phyloP scores from a whole-genome alignment of 2,888 invertebrate species.

The Mantis religiosa region DNA sequence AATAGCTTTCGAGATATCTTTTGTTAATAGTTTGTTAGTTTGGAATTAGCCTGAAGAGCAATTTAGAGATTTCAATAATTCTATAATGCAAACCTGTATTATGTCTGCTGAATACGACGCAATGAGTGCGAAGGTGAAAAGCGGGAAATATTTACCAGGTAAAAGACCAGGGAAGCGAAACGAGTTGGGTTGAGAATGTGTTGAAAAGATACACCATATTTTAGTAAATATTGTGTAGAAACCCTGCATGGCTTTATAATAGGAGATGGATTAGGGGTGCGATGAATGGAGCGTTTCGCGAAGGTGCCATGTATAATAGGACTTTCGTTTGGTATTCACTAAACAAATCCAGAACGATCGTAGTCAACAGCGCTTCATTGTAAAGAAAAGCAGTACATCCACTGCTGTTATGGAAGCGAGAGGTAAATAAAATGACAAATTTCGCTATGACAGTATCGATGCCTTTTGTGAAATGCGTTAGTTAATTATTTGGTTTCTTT shows the following conservation, averaged over 20 bases:
- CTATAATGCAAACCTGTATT: background rate
- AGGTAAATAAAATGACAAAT: background rate
- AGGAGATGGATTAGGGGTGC: background rate
- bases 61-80: background rate
- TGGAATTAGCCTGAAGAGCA: background rate
- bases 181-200: background rate
- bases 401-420: background rate
- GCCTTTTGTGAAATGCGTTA: background rate
- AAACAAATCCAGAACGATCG: background rate
- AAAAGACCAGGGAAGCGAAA: background rate
- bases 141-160: background rate
- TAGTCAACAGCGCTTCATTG: background rate
- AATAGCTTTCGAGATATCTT: no score
- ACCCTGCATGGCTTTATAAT: background rate
- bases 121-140: background rate
- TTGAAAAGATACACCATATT: background rate
- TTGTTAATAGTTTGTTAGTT: no score
- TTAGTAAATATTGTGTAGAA: background rate
- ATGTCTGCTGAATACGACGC: background rate
- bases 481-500: background rate
- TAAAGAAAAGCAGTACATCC: background rate
- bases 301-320: background rate
- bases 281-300: background rate
- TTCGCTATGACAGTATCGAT: background rate
- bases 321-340: background rate